phyloP scores from a whole-genome alignment of 2,797 vertebrate genomes.

The Phataginus tetradactyla region DNA sequence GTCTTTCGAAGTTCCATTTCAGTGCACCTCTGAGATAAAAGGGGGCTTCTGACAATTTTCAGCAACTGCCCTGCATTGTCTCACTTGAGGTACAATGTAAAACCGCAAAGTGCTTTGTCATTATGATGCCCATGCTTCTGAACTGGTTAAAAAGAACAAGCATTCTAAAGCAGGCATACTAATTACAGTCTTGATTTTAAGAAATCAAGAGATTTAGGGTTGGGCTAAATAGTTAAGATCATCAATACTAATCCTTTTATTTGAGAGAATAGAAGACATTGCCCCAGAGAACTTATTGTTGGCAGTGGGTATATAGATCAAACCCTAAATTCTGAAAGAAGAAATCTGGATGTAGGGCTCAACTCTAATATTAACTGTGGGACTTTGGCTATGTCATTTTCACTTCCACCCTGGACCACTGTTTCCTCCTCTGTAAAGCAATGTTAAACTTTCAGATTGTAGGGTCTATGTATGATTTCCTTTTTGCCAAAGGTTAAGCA shows the following conservation, averaged over 20 bases:
- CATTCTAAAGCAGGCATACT: neutral
- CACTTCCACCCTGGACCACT: neutral
- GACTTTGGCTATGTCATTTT: neutral
- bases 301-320: neutral
- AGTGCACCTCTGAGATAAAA: neutral
- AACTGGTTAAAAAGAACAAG: neutral
- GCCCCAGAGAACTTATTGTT: neutral
- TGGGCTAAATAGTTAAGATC: neutral
- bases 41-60: neutral
- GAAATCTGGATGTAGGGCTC: neutral
- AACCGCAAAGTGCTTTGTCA: slow-evolving; percentile 18
- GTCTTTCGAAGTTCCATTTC: slow-evolving; percentile 44
- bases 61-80: neutral
- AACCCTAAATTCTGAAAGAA: neutral
- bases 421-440: neutral
- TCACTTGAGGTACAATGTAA: slow-evolving; percentile 9
- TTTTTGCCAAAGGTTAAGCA: neutral
- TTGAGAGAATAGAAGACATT: neutral
- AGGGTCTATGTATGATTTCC: neutral
- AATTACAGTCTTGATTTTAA: neutral
- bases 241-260: neutral
- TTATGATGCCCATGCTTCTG: neutral
- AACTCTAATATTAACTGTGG: neutral
- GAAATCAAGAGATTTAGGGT: neutral
- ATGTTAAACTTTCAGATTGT: neutral